A percentile compares a stretch with the other conserved stretches of the same genome.
Conservation (phyloP, 1,140 invertebrate species). For the Carcinoscorpius rotundicauda region DNA sequence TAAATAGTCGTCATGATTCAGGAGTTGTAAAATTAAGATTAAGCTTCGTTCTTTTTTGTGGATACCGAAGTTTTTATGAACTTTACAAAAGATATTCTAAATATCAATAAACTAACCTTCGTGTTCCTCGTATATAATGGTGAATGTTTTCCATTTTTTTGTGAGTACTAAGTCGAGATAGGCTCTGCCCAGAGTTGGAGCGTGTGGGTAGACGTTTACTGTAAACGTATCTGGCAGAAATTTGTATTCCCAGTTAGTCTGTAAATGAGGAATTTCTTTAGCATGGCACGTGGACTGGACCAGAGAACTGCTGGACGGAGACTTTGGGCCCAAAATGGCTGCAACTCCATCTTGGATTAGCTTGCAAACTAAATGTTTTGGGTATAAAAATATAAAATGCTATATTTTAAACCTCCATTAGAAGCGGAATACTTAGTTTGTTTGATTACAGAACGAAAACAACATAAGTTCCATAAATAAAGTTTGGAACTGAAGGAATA, state of each 20-base stretch:
- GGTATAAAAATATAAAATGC: no score
- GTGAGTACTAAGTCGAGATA: constrained; percentile 76
- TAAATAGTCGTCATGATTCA: no score
- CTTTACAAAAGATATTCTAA: no score
- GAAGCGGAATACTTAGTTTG: no score
- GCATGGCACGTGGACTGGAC: constrained; percentile 91
- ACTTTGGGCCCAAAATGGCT: constrained; percentile 86
- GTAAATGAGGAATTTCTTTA: constrained; percentile 88
- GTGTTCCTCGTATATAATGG: constrained; percentile 89
- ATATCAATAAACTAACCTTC: constrained; percentile 44
- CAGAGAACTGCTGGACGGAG: constrained; percentile 72
- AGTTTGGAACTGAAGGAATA: no score
- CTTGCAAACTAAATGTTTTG: constrained; percentile 56
- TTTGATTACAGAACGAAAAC: no score
- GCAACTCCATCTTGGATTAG: constrained; percentile 75
- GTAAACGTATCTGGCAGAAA: constrained; percentile 74
- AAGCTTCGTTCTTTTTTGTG: no score
- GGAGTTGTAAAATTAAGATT: no score
- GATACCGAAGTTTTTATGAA: no score
- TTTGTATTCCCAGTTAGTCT: constrained; percentile 82
- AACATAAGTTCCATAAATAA: no score
- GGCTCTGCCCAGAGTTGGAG: constrained; percentile 73
- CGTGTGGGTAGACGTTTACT: constrained; percentile 90
- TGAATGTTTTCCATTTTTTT: constrained; percentile 85
- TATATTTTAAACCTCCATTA: no score